These are phyloP conservation scores for Merluccius polli DNA, from an alignment of 2,797 vertebrate genomes.

Conservation along the genomic window DNA sequence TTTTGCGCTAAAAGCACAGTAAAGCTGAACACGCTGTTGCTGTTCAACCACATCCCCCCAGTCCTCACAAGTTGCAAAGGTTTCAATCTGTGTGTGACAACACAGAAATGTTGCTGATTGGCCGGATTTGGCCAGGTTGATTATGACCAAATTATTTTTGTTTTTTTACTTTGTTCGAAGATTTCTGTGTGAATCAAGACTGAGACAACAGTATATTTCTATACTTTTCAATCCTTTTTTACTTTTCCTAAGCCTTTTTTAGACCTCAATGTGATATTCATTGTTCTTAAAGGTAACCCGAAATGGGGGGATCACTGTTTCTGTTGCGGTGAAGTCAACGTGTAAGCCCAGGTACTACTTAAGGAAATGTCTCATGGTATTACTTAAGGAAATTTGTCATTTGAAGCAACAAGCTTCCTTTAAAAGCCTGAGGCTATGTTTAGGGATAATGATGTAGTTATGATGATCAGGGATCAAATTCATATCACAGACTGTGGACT, in stretches of 20 bases:
- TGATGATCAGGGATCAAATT: neutral
- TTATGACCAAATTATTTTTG: neutral
- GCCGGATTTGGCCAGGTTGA: neutral
- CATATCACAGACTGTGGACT: neutral
- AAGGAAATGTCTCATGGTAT: neutral
- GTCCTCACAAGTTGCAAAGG: no score
- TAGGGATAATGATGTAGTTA: no score
- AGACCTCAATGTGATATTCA: neutral
- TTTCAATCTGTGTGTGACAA: neutral
- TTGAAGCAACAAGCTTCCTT: neutral
- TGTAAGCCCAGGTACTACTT: neutral
- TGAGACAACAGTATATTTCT: neutral
- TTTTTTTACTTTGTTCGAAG: neutral
- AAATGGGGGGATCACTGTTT: neutral
- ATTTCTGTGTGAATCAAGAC: neutral
- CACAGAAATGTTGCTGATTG: neutral
- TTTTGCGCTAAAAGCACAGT: neutral
- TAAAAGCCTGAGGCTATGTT: neutral
- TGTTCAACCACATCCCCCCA: no score
- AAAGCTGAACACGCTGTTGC: neutral
- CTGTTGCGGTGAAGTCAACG: neutral
- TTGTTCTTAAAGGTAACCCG: neutral
- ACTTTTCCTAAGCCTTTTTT: neutral
- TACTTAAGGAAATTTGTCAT: no score
- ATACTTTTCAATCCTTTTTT: constrained; percentile 4